phyloP scores from a whole-genome alignment of 1,140 invertebrate species.

The Drosophila suzukii region DNA sequence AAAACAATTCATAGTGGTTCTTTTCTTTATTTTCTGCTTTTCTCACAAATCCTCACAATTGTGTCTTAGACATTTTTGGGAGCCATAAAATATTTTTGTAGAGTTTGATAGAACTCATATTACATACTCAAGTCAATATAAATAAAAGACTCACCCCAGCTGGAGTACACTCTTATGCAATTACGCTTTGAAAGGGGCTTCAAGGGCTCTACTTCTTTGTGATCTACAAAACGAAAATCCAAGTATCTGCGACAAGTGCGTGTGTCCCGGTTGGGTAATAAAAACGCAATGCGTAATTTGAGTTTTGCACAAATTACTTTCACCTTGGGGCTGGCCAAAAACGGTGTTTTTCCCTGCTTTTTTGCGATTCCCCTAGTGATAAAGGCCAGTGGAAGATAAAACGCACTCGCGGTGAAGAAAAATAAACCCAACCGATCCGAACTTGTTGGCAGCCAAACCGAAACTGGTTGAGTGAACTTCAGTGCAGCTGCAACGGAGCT shows the following conservation, averaged over 20 bases:
- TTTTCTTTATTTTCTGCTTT: too few species aligned
- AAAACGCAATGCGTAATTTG: constrained; percentile 42
- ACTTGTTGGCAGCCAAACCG: constrained; percentile 65
- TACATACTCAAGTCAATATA: not conserved
- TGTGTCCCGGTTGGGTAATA: constrained; percentile 26
- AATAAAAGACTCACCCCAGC: constrained; percentile 8
- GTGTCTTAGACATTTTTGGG: too few species aligned
- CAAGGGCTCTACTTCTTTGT: constrained; percentile 1
- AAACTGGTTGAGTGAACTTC: constrained; percentile 77
- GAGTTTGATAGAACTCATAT: too few species aligned
- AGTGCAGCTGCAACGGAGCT: constrained; percentile 39
- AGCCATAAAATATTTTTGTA: too few species aligned
- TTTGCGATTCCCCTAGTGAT: not conserved
- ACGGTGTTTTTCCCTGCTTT: constrained; percentile 18
- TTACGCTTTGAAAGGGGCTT: not conserved
- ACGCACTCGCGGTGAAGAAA: constrained; percentile 4
- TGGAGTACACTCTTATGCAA: not conserved
- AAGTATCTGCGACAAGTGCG: constrained; percentile 5
- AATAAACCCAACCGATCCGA: constrained; percentile 43
- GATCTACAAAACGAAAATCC: not conserved
- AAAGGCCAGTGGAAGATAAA: constrained; percentile 4
- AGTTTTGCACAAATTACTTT: constrained; percentile 46
- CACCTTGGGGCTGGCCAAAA: constrained; percentile 39
- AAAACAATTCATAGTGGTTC: too few species aligned
- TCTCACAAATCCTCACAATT: not conserved